Conservation (phyloP, 2,888 invertebrate genomes). For the Panzeria rudis region DNA sequence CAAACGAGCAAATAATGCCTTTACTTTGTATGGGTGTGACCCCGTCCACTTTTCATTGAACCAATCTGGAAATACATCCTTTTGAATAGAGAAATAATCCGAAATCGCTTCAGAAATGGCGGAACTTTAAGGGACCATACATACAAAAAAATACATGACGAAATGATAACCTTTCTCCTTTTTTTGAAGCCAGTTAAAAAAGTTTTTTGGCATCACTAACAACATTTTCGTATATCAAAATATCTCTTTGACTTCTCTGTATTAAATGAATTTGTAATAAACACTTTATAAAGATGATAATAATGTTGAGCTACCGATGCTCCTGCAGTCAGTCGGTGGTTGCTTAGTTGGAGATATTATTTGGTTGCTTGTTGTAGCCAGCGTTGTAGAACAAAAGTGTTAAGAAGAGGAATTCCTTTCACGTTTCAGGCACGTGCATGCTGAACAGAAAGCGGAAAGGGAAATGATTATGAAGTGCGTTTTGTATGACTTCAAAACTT, state of each 20-base stretch:
- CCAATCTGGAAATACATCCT: no score
- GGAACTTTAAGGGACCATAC: no score
- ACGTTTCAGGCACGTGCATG: constrained; percentile 81
- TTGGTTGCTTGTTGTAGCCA: constrained; percentile 6
- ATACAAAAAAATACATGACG: no score
- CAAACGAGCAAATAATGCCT: no score
- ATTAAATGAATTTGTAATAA: constrained; percentile 44
- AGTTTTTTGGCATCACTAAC: no score
- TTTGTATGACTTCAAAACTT: constrained; percentile 53
- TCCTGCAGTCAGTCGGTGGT: constrained; percentile 10
- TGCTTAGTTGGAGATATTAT: constrained; percentile 23
- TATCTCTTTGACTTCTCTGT: constrained; percentile 2
- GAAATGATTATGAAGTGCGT: constrained; percentile 76
- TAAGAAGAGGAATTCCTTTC: constrained; percentile 79
- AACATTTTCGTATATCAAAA: no score
- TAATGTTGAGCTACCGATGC: constrained; percentile 30
- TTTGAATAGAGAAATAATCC: no score
- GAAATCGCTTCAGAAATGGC: no score
- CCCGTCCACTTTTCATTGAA: no score
- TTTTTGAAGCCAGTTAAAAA: no score
- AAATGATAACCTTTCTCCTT: no score
- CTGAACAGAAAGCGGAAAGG: constrained; percentile 72
- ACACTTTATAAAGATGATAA: constrained; percentile 54
- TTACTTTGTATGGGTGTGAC: no score
- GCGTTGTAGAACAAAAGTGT: constrained; percentile 74